Evolutionary conservation across 35 echinoderm and acorn worm species (phyloP).

Genomic region (Ophiothrix spiculata): DNA sequence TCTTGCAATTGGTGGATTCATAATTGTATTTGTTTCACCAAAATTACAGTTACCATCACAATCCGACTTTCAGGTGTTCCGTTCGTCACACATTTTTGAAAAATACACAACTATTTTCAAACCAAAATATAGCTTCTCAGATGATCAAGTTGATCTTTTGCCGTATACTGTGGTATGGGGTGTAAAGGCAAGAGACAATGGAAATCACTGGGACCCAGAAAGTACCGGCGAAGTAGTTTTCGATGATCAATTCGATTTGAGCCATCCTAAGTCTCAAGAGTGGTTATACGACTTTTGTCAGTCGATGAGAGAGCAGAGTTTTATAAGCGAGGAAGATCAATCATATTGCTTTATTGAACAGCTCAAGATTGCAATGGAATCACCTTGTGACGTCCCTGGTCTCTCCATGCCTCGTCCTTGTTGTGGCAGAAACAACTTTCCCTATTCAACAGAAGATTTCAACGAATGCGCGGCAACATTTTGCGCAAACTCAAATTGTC

Average conservation of each 20-base stretch:
- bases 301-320: slow-evolving; percentile 40
- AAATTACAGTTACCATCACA: slow-evolving; percentile 42
- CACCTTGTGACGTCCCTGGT: slow-evolving; percentile 28
- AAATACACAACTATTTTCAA: background rate
- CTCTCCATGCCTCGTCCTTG: slow-evolving; percentile 12
- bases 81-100: background rate
- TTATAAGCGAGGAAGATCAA: slow-evolving; percentile 17
- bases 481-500: background rate
- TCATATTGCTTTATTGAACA: slow-evolving; percentile 62
- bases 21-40: slow-evolving; percentile 47
- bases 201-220: slow-evolving; percentile 66
- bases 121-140: background rate
- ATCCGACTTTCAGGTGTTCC: slow-evolving; percentile 74
- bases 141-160: background rate
- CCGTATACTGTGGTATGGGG: slow-evolving; percentile 32
- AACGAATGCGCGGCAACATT: background rate
- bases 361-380: slow-evolving; percentile 54
- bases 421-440: background rate
- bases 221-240: slow-evolving; percentile 30
- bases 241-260: slow-evolving; percentile 38
- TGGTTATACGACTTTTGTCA: slow-evolving; percentile 62
- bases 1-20: slow-evolving; percentile 36
- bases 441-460: background rate
- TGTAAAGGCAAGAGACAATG: slow-evolving; percentile 55
- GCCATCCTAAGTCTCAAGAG: slow-evolving; percentile 40